Evolutionary conservation across 2,888 invertebrate genomes (phyloP), one percentile per base, ranked within the genome.

Genomic region (Rambutsinella grinnellia): DNA sequence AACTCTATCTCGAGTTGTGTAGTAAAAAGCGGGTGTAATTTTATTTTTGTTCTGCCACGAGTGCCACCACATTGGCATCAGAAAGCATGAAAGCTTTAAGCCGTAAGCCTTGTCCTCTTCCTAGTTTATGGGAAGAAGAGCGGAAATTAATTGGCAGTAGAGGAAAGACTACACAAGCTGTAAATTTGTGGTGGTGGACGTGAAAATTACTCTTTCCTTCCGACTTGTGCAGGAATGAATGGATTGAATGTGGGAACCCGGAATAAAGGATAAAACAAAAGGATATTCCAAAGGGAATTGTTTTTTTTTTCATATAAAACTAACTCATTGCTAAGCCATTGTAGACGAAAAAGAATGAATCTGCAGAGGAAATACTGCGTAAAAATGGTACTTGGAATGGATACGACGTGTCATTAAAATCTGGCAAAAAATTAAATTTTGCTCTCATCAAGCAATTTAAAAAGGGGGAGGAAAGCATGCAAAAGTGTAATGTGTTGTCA

Each of bases 61-160:
- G 49, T n/a, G 8, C 2, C 56, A 21, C 56, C n/a, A 24, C 3
- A 36, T n/a, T n/a, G n/a, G n/a, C n/a, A 47, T 27, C 28, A 44
- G n/a, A n/a, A n/a, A n/a, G n/a, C 23, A 13, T 57, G 57, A 23
- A 63, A 51, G 24, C 13, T 46, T n/a, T 15, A 56, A 49, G 46
- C 69, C 60, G 54, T 61, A n/a, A n/a, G 63, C 61, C 56, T 49
- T 68, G 63, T 57, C 56, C 27, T 61, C 61, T 57, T 46, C 24
- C 21, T 26, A 68, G 36, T 36, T 36, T 36, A 36, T 36, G 58
- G 66, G 72, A 67, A 72, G 60, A 68, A 79, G 74, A 74, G 74
- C 75, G 68, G 63, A 82, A 82, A 82, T 82, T 82, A 82, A 82
- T 82, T 82, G 79, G 76, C 54, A 62, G 56, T 28, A 27, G 46